Evolutionary conservation across 2,113 vertebrate species (phyloP).

Genomic region (Chamaetylas fuelleborni): DNA sequence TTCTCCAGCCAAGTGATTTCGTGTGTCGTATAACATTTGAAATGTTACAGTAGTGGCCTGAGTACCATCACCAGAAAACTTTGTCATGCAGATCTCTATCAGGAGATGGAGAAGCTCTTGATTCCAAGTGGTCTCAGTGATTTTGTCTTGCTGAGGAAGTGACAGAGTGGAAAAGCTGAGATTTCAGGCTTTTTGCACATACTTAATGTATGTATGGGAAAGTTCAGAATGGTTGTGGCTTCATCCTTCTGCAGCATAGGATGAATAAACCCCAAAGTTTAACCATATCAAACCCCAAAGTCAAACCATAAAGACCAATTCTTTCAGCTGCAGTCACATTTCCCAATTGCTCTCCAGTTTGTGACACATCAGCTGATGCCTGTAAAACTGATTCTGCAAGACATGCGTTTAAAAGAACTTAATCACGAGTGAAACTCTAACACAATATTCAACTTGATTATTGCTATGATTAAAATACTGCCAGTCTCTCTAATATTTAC

Average conservation of each 20-base stretch:
- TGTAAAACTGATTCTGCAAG: not conserved
- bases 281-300: too few species aligned
- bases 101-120: not conserved
- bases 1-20: not conserved
- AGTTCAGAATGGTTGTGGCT: not conserved
- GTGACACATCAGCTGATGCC: not conserved
- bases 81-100: not conserved
- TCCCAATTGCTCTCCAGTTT: not conserved
- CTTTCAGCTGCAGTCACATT: not conserved
- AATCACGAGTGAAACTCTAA: not conserved
- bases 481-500: not conserved
- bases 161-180: not conserved
- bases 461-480: not conserved
- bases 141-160: not conserved
- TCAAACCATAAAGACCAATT: not conserved
- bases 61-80: not conserved
- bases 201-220: not conserved
- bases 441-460: not conserved
- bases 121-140: not conserved
- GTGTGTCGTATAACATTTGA: not conserved
- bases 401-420: not conserved
- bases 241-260: not conserved
- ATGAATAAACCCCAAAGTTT: not conserved
- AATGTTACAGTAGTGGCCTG: not conserved
- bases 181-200: not conserved